Conservation (phyloP, 2,797 vertebrate species). For the Danionella dracula region DNA sequence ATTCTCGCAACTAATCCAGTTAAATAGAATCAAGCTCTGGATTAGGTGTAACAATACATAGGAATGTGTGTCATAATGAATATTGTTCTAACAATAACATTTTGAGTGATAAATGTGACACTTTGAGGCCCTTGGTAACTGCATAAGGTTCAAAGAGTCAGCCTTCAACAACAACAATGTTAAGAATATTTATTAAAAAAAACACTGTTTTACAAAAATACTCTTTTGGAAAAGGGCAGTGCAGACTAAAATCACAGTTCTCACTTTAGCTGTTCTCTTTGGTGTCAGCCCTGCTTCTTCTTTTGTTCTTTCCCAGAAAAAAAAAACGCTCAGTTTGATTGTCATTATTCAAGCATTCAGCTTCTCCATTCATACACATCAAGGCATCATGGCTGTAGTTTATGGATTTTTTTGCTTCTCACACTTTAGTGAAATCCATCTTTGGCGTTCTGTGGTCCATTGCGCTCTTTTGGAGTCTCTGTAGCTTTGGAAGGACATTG, state of each 20-base stretch:
- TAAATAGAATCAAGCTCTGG: too few relatives aligned
- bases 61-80: too few relatives aligned
- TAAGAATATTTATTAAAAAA: conserved; percentile 13
- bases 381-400: conserved; percentile 21
- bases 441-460: conserved; percentile 21
- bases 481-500: conserved; percentile 31
- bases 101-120: conserved; percentile 38
- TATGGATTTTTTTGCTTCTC: conserved; percentile 3
- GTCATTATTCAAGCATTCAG: conserved; percentile 19
- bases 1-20: too few relatives aligned
- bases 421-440: conserved; percentile 30
- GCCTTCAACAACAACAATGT: conserved; percentile 25
- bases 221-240: conserved; percentile 8
- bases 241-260: conserved; percentile 27
- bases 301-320: not conserved
- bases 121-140: conserved; percentile 12
- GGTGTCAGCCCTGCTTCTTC: conserved; percentile 16
- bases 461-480: conserved; percentile 24
- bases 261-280: conserved; percentile 15
- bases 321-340: conserved; percentile 6
- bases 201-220: conserved; percentile 29
- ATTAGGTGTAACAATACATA: too few relatives aligned
- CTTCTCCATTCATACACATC: conserved; percentile 21
- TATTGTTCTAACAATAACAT: too few relatives aligned
- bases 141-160: conserved; percentile 5